Base-by-base conservation (phyloP, 2,888 invertebrate genomes). In the Falcaria lacertinaria region DNA sequence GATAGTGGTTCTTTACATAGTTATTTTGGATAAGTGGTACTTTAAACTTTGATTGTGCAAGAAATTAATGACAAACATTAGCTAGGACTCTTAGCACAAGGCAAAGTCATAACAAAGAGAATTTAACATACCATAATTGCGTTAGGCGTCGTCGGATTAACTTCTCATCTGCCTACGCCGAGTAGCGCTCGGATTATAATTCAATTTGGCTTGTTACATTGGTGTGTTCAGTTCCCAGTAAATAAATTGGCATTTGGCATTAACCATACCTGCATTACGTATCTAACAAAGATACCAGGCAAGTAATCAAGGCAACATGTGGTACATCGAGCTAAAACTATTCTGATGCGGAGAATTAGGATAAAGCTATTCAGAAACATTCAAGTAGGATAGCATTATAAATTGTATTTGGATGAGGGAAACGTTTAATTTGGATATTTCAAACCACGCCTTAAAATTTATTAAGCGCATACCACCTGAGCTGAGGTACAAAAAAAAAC, bases 51-150 rank as follows among this genome's bases (percentile, higher is more conserved):
- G 11, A 28, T 7, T 19, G 15, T 2, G 17, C 2, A 16, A 33
- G 15, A 14, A 36, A 15, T 11, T 36, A 7, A 36, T 25, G 32
- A 35, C 48, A 53, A 59, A 52, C 50, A 56, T 64, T 65, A 62
- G 50, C 52, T 54, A 63, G 64, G 54, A 48, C 57, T 45, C 57
- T 60, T 65, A 59, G 53, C 43, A 46, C 48, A 43, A 44, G 54
- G 42, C 54, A 52, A 51, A 59, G 56, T 50, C 61, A 56, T 58
- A 67, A 70, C 68, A 72, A 69, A 64, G 56, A 54, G 28, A 60
- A 73, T 74, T 74, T 76, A 74, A 69, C 73, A 73, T 77, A 72
- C 60, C 50, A 56, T 70, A 75, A 75, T 76, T 70, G 60, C 55
- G 64, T 73, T 72, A 67, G 60, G 53, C 61, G 63, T 62, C 64